Percentiles rank a stretch among this genome's conserved stretches.
Evolutionary conservation across 2,113 vertebrate species (phyloP).

Genomic region (Todiramphus chloris): DNA sequence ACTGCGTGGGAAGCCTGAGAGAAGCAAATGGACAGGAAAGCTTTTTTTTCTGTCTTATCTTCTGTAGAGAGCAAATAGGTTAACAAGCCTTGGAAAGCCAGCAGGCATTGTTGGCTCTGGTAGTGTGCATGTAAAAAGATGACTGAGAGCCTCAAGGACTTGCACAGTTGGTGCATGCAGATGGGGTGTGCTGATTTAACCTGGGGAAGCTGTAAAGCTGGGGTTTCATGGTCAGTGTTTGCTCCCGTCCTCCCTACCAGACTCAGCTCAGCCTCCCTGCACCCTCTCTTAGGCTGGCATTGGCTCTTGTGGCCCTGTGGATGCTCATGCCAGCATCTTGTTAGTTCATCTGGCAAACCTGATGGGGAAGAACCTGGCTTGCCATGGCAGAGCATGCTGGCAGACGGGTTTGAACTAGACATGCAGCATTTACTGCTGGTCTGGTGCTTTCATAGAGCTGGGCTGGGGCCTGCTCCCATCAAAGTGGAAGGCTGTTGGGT

Average conservation of each 20-base stretch:
- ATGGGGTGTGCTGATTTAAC: neutral
- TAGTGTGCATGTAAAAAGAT: accelerated
- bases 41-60: neutral
- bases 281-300: neutral
- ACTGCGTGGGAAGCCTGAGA: neutral
- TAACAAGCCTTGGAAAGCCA: neutral
- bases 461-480: neutral
- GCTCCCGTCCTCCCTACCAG: neutral
- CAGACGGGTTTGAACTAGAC: neutral
- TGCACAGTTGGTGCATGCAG: neutral
- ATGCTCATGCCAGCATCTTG: neutral
- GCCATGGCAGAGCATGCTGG: neutral
- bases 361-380: neutral
- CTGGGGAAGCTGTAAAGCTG: neutral
- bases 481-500: neutral
- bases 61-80: neutral
- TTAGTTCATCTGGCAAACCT: neutral
- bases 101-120: neutral
- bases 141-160: neutral
- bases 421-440: neutral
- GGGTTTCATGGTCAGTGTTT: neutral
- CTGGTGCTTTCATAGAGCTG: neutral
- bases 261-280: neutral
- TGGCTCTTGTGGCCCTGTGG: neutral
- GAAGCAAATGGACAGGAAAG: neutral